A percentile compares a stretch with the other conserved stretches of the same genome.
phyloP scores from a whole-genome alignment of 2,797 vertebrate genomes.

The Rhabdomys pumilio region DNA sequence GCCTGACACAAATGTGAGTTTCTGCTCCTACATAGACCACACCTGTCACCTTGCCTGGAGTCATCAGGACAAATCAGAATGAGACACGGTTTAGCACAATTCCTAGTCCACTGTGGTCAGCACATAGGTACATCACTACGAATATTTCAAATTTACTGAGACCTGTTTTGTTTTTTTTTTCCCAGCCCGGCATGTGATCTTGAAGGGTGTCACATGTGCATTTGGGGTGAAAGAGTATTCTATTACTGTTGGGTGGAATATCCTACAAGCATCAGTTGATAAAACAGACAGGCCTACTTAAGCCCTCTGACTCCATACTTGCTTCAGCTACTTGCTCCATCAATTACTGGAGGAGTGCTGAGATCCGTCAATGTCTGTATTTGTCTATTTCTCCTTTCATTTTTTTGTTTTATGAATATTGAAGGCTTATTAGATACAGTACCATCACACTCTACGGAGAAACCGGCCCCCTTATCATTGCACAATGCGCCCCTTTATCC shows the following conservation, averaged over 20 bases:
- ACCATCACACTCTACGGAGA: slow-evolving; percentile 9
- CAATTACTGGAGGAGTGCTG: background rate
- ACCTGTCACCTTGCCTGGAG: background rate
- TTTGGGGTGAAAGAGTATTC: background rate
- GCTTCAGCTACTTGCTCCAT: slow-evolving; percentile 25
- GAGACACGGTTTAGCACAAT: background rate
- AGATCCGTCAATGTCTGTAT: background rate
- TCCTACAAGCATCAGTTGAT: background rate
- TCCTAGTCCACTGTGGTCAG: background rate
- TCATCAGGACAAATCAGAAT: background rate
- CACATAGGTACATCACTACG: background rate
- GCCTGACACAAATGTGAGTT: background rate
- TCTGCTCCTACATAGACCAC: background rate
- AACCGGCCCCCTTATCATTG: background rate
- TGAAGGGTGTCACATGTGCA: background rate
- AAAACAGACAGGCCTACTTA: background rate
- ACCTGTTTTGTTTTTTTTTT: background rate
- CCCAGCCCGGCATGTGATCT: background rate
- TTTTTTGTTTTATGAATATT: background rate
- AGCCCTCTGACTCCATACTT: background rate
- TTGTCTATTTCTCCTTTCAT: slow-evolving; percentile 28
- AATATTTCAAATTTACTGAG: background rate
- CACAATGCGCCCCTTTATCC: background rate
- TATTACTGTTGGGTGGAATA: background rate
- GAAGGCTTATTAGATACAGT: background rate